Evolutionary conservation across 1,140 invertebrate genomes (phyloP), one percentile per base, ranked within the genome.

Genomic region (Brachionus rubens): DNA sequence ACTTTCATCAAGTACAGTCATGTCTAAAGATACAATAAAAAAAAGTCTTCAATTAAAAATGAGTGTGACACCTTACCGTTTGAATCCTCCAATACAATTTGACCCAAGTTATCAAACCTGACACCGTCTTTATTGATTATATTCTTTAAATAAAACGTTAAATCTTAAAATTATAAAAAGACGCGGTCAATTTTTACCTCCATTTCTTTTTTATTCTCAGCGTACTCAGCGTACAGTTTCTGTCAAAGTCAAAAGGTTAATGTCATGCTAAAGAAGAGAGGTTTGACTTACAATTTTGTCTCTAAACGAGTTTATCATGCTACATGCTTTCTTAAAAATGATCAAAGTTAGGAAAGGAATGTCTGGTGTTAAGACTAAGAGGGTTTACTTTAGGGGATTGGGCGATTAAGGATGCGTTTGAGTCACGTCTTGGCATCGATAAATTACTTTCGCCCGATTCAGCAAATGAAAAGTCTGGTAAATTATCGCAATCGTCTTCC

Each of bases 391-490:
- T 65, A 3, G 59, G 59, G 12, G 59, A 65, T 40, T 59, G 54
- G 4, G 4, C 16, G 3, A 2, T n/a, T n/a, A n/a, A n/a, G n/a
- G n/a, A n/a, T n/a, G n/a, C n/a, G n/a, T n/a, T n/a, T n/a, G n/a
- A n/a, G n/a, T n/a, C n/a, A n/a, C n/a, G n/a, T n/a, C n/a, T n/a
- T n/a, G n/a, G n/a, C n/a, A n/a, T n/a, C n/a, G n/a, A n/a, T n/a
- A n/a, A n/a, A n/a, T 16, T 59, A 19, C 28, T 36, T 33, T 59
- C 36, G 21, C 40, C 1, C 9, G 12, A 43, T 14, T 65, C 59
- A 12, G 40, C 36, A 46, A 65, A 28, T 43, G 59, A 65, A 2
- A 65, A 36, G 24, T 65, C 59, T 65, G 59, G 59, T 65, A 65
- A 41, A 43, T 21, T 5, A 26, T 65, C 40, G 9, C 41, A 28